Evolutionary conservation across 2,888 invertebrate species (phyloP), one percentile per base, ranked within the genome.

Genomic region (Anagyrus pseudococci): DNA sequence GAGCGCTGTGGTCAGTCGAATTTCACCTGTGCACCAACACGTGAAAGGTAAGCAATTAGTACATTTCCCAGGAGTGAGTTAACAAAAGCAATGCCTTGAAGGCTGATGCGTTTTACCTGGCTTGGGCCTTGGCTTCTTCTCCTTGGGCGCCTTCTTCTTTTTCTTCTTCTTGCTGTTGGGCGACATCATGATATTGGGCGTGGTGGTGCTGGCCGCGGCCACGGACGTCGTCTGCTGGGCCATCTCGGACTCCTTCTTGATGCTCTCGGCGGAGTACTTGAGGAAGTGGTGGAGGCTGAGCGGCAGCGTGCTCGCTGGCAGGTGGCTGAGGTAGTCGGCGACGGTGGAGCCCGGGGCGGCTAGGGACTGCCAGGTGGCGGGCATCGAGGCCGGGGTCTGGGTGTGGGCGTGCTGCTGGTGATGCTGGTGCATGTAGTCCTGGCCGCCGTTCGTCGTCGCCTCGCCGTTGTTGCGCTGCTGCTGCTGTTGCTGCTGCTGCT

Each of bases 281-380:
- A 93, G 84, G 71, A 93, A 89, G 78, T 93, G 93, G 77, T 93
- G 93, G 55, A 93, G 82, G 25, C 92, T 92, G 58, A 93, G 81
- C 0, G 93, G 93, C 69, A 90, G 77, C 23, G 89, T 89, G 44
- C 88, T 88, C 55, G 89, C 88, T 49, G 90, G 89, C 68, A 93
- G 81, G 65, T 93, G 91, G 8, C 92, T 92, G 63, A 93, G 84
- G 79, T 93, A 93, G 81, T 93, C 93, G 10, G 92, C 93, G 8
- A 93, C 93, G 0, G 92, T 91, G 0, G 91, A 89, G 57, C 92
- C 91, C 7, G 86, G 86, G n/a, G 86, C 84, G 15, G 87, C 85
- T 41, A 91, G 81, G 1, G 89, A 86, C 78, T 90, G 90, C 91
- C 91, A 91, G 1, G 89, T 84, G 0, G 88, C 83, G 1, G 86